A percentile compares a stretch with the other conserved stretches of the same genome.
phyloP scores from a whole-genome alignment of 2,113 vertebrate genomes.

The Bagarius yarrelli region DNA sequence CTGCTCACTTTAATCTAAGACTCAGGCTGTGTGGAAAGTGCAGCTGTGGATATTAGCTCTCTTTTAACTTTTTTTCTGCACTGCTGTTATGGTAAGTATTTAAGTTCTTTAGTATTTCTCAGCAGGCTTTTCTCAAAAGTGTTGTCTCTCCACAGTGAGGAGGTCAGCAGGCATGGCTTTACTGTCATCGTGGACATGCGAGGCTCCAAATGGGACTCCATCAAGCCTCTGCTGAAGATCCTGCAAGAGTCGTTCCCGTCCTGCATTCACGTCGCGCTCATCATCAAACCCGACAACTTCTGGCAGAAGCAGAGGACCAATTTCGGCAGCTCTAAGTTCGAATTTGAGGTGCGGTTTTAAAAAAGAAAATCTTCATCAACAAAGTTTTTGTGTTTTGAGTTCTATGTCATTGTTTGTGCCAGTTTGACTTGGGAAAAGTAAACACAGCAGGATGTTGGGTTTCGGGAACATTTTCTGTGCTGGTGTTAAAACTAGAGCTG shows the following conservation, averaged over 20 bases:
- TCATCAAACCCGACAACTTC: constrained; percentile 99
- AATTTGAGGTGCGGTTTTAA: constrained; percentile 85
- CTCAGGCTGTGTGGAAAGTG: constrained; percentile 53
- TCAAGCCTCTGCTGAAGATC: constrained; percentile 97
- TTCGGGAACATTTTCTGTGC: constrained; percentile 53
- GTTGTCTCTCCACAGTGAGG: constrained; percentile 78
- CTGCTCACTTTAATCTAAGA: constrained; percentile 63
- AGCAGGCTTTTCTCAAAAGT: background rate
- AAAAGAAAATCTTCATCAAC: background rate
- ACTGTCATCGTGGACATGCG: constrained; percentile 99
- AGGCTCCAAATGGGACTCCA: constrained; percentile 98
- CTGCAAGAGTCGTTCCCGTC: constrained; percentile 96
- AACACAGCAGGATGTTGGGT: background rate
- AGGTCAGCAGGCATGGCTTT: constrained; percentile 94
- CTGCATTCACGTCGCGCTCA: constrained; percentile 96
- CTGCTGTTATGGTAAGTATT: background rate
- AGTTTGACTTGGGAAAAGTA: constrained; percentile 7
- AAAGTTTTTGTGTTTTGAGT: background rate
- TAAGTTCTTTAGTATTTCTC: background rate
- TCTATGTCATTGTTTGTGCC: background rate
- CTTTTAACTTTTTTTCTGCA: background rate
- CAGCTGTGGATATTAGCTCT: constrained; percentile 28
- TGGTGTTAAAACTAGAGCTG: constrained; percentile 61
- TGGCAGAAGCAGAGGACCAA: constrained; percentile 99
- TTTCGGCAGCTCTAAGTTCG: constrained; percentile 98